These are phyloP conservation scores for Sebastes schlegelii DNA, from an alignment of 2,113 vertebrate species.

Conservation along the genomic window DNA sequence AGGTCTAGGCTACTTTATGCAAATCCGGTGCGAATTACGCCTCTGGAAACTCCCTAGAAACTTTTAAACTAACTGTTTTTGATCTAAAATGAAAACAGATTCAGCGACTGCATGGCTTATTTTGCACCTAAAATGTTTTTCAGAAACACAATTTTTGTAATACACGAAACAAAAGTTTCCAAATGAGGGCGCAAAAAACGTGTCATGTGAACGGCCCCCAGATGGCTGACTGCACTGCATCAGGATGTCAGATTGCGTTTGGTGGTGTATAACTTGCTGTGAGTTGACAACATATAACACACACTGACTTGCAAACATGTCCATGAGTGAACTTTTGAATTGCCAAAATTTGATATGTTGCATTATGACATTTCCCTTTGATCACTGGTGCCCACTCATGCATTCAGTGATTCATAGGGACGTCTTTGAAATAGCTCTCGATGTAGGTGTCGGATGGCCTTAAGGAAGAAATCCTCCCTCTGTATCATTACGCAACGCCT, in stretches of 20 bases:
- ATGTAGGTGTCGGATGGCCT: slow-evolving; percentile 47
- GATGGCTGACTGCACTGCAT: not conserved
- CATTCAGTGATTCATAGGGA: slow-evolving; percentile 24
- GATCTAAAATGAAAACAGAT: too few relatives aligned
- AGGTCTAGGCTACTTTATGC: too few relatives aligned
- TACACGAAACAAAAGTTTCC: too few relatives aligned
- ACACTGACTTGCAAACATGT: not conserved
- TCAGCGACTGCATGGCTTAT: too few relatives aligned
- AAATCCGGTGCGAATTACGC: too few relatives aligned
- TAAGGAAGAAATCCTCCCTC: slow-evolving; percentile 29
- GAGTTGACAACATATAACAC: not conserved
- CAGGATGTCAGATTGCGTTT: not conserved
- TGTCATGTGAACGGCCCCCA: too few relatives aligned
- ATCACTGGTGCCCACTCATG: slow-evolving; percentile 31
- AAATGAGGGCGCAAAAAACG: too few relatives aligned
- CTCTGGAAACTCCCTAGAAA: too few relatives aligned
- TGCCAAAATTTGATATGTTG: not conserved
- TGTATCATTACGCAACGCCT: slow-evolving; percentile 20
- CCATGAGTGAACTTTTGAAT: not conserved
- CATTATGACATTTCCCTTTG: slow-evolving; percentile 27
- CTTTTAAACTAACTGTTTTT: too few relatives aligned
- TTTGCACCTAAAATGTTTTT: too few relatives aligned
- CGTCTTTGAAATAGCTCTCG: slow-evolving; percentile 34
- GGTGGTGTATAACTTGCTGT: slow-evolving; percentile 1
- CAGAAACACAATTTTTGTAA: too few relatives aligned